A percentile compares a stretch with the other conserved stretches of the same genome.
phyloP scores from a whole-genome alignment of 2,113 vertebrate genomes.

The Ageneiosus marmoratus region DNA sequence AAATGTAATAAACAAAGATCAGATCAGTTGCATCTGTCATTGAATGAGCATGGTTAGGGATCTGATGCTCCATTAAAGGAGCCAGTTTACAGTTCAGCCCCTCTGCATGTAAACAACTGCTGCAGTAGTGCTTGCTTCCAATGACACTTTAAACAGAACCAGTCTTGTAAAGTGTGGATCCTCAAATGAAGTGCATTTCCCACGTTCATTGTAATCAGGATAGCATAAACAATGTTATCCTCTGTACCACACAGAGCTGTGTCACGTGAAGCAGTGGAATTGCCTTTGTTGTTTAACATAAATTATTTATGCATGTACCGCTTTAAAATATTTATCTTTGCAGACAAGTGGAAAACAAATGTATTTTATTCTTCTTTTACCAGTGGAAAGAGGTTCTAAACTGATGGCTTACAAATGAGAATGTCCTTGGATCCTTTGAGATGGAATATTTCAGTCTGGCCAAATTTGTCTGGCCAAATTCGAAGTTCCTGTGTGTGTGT shows the following conservation, averaged over 20 bases:
- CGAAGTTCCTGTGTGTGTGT: no score
- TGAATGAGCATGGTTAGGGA: constrained; percentile 28
- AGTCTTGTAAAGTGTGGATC: constrained; percentile 54
- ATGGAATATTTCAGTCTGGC: neutral
- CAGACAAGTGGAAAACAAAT: constrained; percentile 67
- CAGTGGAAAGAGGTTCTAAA: constrained; percentile 66
- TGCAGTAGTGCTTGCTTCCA: constrained; percentile 60
- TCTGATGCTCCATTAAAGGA: constrained; percentile 46
- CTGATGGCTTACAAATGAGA: constrained; percentile 51
- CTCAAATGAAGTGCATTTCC: constrained; percentile 62
- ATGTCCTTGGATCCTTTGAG: neutral
- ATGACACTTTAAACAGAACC: constrained; percentile 70
- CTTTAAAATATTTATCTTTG: constrained; percentile 75
- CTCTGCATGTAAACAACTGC: constrained; percentile 67
- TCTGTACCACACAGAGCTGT: constrained; percentile 56
- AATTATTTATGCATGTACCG: constrained; percentile 72
- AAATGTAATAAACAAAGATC: neutral
- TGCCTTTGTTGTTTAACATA: constrained; percentile 66
- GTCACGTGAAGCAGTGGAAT: constrained; percentile 63
- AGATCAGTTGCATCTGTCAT: constrained; percentile 20
- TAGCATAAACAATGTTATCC: constrained; percentile 75
- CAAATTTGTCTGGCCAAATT: neutral
- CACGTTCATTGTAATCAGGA: constrained; percentile 68
- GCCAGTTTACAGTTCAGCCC: constrained; percentile 66
- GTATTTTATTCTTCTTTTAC: constrained; percentile 50